Conservation (phyloP, 1,140 invertebrate genomes). For the Caenorhabditis remanei region DNA sequence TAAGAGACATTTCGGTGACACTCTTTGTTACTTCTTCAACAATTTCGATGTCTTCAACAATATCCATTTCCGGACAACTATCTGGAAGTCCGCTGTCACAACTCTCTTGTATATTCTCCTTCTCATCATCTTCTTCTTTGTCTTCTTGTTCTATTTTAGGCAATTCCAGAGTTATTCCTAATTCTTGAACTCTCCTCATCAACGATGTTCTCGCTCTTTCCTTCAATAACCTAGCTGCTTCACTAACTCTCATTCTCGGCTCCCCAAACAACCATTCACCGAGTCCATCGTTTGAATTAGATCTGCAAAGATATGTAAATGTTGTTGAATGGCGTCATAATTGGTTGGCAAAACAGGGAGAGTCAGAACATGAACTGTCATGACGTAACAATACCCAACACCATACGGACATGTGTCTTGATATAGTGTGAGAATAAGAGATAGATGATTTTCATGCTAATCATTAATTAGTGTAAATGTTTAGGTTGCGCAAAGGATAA, state of each 20-base stretch:
- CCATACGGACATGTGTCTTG: constrained; percentile 12
- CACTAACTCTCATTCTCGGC: not conserved
- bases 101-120: constrained; percentile 26
- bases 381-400: constrained; percentile 26
- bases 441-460: not conserved
- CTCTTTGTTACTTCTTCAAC: constrained; percentile 21
- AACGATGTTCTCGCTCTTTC: constrained; percentile 21
- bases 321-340: not conserved
- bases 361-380: not conserved
- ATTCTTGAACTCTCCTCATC: constrained; percentile 40
- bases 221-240: constrained; percentile 32
- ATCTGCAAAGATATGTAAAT: not conserved
- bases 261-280: constrained; percentile 63
- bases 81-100: constrained; percentile 36
- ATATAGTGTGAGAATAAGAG: not conserved
- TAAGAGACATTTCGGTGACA: not conserved
- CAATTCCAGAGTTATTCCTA: not conserved
- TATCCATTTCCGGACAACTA: constrained; percentile 21
- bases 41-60: not conserved
- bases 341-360: constrained; percentile 31
- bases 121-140: not conserved
- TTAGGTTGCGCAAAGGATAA: not conserved
- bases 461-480: not conserved
- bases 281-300: constrained; percentile 35
- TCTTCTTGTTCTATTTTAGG: not conserved